Percentiles rank a stretch among this genome's conserved stretches.
These are phyloP conservation scores for Aurelia sp. DNA, from an alignment of 30 jellyfish, hydroid and myxozoan species.

Conservation along the genomic window DNA sequence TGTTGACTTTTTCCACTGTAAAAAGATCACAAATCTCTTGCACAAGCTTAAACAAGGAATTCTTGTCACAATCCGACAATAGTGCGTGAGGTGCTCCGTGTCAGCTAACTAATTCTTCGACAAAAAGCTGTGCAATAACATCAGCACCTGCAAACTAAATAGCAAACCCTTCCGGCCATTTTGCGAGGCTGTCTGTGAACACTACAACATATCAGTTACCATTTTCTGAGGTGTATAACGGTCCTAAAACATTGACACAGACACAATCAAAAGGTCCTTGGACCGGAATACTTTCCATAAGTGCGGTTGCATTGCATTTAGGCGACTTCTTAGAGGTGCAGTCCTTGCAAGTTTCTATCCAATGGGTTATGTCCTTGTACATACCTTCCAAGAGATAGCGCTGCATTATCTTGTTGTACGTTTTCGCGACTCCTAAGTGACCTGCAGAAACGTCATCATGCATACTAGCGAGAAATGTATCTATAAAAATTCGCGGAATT, in stretches of 20 bases:
- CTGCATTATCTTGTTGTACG: constrained; percentile 47
- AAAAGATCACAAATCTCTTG: constrained; percentile 41
- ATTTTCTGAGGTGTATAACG: constrained; percentile 35
- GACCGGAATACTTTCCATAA: constrained; percentile 37
- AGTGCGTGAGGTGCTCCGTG: constrained; percentile 75
- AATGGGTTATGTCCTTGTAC: constrained; percentile 37
- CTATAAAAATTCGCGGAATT: constrained; percentile 52
- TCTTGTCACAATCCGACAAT: constrained; percentile 41
- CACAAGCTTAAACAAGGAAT: constrained; percentile 38
- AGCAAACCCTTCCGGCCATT: constrained; percentile 72
- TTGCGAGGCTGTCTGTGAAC: constrained; percentile 42
- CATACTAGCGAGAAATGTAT: constrained; percentile 40
- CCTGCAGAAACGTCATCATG: constrained; percentile 44
- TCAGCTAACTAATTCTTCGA: constrained; percentile 43
- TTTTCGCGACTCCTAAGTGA: constrained; percentile 17
- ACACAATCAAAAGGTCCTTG: constrained; percentile 70
- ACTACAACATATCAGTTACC: constrained; percentile 62
- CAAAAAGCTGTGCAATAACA: constrained; percentile 52
- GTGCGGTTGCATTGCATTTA: constrained; percentile 41
- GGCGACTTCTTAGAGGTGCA: constrained; percentile 56
- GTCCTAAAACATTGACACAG: constrained; percentile 65
- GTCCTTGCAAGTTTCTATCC: constrained; percentile 49
- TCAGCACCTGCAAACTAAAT: constrained; percentile 12
- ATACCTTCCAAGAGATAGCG: constrained; percentile 50
- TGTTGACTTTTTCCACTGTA: constrained; percentile 48